Base-by-base conservation (phyloP, 2,888 invertebrate species). In the Venustoraphidia nigricollis region DNA sequence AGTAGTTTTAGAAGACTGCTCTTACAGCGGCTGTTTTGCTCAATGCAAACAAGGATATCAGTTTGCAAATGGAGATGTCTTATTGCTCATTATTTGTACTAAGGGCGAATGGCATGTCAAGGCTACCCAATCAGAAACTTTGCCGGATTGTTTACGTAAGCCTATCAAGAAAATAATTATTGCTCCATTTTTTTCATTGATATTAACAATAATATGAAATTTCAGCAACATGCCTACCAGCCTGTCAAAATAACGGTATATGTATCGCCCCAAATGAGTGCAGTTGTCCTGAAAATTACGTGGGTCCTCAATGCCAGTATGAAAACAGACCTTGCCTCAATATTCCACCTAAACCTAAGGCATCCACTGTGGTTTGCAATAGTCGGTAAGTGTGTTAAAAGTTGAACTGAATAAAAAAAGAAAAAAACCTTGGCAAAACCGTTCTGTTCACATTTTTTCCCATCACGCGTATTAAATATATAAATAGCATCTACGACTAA, bases 191-290 rank as follows among this genome's bases (percentile, higher is more conserved):
- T 10, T 10, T 39, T 48, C 2, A 37, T 36, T 38, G 47, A 47
- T 51, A 17, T 53, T 53, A 45, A 36, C 3, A 45, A 45, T 40
- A 2, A 36, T 6, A 27, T 27, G 27, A 27, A 27, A 36, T 67
- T 67, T n/a, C 62, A 88, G 90, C 85, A 0, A 70, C 76, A 54
- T 92, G 92, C 61, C 62, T 73, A 14, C 83, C 84, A 0, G 68
- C 73, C 0, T 93, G 92, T 63, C 71, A 79, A 60, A 89, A 92
- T 65, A 82, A 77, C 47, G 92, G 92, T 1, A 80, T 83, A 45
- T 93, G 92, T 59, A 62, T 83, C 3, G 73, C 73, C 34, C 82
- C 84, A 0, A 82, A 87, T 60, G 69, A 77, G 0, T 93, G 92
- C 59, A 66, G 77, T 39, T 93, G 92, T 57, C 75, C 83, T 0